Conservation (phyloP, 92 coral and sea anemone genomes). For the Blastomussa wellsi region DNA sequence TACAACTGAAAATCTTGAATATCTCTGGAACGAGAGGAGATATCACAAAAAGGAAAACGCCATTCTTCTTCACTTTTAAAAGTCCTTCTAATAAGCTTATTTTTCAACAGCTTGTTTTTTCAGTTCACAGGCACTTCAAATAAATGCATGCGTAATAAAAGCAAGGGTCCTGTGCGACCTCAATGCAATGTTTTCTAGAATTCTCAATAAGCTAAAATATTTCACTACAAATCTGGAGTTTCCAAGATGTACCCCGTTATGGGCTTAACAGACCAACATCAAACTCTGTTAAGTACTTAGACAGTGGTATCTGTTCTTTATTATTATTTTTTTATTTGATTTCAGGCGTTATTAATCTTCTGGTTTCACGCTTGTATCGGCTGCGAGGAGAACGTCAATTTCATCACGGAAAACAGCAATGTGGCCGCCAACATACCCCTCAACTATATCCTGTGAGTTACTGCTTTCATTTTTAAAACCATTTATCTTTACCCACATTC, state of each 20-base stretch:
- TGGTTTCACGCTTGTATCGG: constrained; percentile 93
- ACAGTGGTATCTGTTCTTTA: not conserved
- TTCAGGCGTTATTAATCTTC: constrained; percentile 87
- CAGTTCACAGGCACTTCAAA: too few relatives aligned
- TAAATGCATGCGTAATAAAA: too few relatives aligned
- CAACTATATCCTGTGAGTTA: constrained; percentile 94
- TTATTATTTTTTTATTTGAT: too few relatives aligned
- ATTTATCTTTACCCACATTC: not conserved
- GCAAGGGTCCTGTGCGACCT: too few relatives aligned
- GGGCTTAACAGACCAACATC: not conserved
- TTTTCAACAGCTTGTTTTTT: too few relatives aligned
- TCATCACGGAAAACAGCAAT: constrained; percentile 84
- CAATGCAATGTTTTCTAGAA: too few relatives aligned
- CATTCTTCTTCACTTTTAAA: too few relatives aligned
- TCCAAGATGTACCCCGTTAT: not conserved
- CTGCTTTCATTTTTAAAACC: not conserved
- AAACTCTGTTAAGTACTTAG: not conserved
- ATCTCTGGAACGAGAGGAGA: too few relatives aligned
- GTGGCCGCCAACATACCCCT: constrained; percentile 92
- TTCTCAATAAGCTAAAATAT: not conserved
- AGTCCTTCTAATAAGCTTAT: too few relatives aligned
- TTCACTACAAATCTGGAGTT: not conserved
- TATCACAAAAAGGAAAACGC: too few relatives aligned
- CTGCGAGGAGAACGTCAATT: constrained; percentile 87
- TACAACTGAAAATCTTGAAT: too few relatives aligned